Base-by-base conservation (phyloP, 2,888 invertebrate species). In the Trimorus sp. region DNA sequence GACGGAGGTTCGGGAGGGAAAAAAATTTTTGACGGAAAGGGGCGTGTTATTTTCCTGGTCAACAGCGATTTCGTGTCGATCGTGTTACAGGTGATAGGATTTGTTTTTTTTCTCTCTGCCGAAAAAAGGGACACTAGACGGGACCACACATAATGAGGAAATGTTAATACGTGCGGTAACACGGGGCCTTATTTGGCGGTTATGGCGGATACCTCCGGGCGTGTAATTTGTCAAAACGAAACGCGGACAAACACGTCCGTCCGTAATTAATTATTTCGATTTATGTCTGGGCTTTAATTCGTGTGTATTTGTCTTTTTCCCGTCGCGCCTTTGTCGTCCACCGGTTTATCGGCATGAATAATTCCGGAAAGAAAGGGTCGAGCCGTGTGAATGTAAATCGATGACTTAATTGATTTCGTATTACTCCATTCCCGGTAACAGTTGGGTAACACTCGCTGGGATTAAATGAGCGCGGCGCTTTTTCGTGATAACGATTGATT, bases 351-450 rank as follows among this genome's bases (percentile, higher is more conserved):
- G 51, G 62, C 53, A 77, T 74, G 75, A 79, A 69, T 82, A 79
- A 82, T 82, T 75, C 71, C 58, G 37, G 54, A 74, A 63, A 56
- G 71, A 74, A 77, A 82, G 70, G 82, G 76, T 68, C 71, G 63
- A 70, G 16, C 38, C 51, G 62, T 76, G 75, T 76, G 75, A 79
- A 83, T 83, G 68, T 75, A 79, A 83, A 83, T 76, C 79, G 76
- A 83, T 76, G 79, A 77, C 83, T 83, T 76, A 83, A 79, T 79
- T 83, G 79, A 79, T 76, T 79, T 68, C 58, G 65, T 76, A 77
- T 83, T 77, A 71, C 78, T 70, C 62, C 42, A 79, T 83, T 79
- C 77, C 68, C n/a, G 74, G 62, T 75, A 76, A 73, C 58, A 68
- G 73, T 83, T 83, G 68, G 58, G 76, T 65, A 79, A 83, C 40